These are phyloP conservation scores for Myotis yumanensis DNA, from an alignment of 2,113 vertebrate genomes.

Conservation along the genomic window DNA sequence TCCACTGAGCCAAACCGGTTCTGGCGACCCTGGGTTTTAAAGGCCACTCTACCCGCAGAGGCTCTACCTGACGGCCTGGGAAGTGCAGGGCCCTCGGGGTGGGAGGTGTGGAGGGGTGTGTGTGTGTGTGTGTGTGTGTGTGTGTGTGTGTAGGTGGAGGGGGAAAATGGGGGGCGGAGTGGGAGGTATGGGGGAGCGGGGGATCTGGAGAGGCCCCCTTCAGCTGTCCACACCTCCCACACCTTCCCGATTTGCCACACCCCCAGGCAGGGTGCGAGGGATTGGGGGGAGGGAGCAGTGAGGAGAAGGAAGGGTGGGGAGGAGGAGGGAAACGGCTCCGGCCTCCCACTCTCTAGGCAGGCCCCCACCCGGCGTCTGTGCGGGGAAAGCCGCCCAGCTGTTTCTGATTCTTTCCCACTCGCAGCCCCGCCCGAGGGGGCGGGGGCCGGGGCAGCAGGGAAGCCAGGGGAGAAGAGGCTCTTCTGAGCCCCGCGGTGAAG, in stretches of 20 bases:
- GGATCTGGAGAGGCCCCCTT: not conserved
- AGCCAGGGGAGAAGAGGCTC: not conserved
- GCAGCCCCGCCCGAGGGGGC: slow-evolving; percentile 60
- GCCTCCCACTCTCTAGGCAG: slow-evolving; percentile 42
- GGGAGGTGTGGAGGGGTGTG: not conserved
- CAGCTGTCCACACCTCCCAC: not conserved
- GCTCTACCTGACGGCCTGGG: not conserved
- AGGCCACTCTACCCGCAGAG: not conserved
- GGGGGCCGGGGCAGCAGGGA: not conserved
- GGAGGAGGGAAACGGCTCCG: slow-evolving; percentile 3
- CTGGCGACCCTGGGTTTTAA: not conserved
- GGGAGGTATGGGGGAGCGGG: not conserved
- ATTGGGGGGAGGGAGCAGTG: not conserved
- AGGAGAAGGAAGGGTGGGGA: not conserved
- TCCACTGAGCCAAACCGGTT: no score
- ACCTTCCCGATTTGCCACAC: not conserved
- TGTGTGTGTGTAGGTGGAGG: not conserved
- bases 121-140: not conserved
- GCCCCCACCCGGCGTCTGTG: slow-evolving; percentile 69
- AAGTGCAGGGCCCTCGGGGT: not conserved
- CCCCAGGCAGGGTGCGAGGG: not conserved
- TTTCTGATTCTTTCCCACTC: slow-evolving; percentile 72
- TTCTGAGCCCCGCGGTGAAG: not conserved
- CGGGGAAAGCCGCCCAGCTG: slow-evolving; percentile 70
- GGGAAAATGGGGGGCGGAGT: no score